phyloP scores from a whole-genome alignment of 2,888 invertebrate genomes.

The Piscicola geometra region DNA sequence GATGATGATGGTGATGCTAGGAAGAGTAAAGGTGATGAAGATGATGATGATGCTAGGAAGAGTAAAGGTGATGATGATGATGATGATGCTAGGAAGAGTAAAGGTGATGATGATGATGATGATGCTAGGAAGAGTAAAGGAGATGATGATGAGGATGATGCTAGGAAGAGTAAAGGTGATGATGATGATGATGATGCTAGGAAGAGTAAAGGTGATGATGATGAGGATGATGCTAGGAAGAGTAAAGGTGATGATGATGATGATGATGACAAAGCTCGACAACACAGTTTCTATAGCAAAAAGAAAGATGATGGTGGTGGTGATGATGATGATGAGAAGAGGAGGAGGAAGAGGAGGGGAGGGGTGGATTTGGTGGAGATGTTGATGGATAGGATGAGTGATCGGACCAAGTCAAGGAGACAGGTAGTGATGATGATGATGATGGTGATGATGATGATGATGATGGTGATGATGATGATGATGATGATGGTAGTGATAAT shows the following conservation, averaged over 20 bases:
- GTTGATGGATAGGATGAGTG: background rate
- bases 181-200: background rate
- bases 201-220: constrained; percentile 41
- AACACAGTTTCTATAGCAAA: background rate
- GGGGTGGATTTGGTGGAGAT: background rate
- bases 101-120: background rate
- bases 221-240: too few relatives aligned
- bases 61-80: background rate
- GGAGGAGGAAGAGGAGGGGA: too few relatives aligned
- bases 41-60: background rate
- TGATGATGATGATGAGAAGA: too few relatives aligned
- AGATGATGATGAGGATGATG: background rate
- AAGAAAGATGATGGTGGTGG: background rate
- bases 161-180: constrained; percentile 23
- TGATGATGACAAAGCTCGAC: too few relatives aligned
- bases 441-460: constrained; percentile 15
- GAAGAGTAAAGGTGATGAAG: background rate
- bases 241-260: too few relatives aligned
- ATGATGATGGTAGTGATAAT: constrained; percentile 7
- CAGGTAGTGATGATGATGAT: background rate
- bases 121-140: background rate
- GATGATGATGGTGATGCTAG: background rate
- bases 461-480: constrained; percentile 10
- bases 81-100: background rate
- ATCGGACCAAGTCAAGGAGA: background rate